Percentiles rank a stretch among this genome's conserved stretches.
Evolutionary conservation across 2,888 invertebrate species (phyloP).

Genomic region (Plebejus melissa): DNA sequence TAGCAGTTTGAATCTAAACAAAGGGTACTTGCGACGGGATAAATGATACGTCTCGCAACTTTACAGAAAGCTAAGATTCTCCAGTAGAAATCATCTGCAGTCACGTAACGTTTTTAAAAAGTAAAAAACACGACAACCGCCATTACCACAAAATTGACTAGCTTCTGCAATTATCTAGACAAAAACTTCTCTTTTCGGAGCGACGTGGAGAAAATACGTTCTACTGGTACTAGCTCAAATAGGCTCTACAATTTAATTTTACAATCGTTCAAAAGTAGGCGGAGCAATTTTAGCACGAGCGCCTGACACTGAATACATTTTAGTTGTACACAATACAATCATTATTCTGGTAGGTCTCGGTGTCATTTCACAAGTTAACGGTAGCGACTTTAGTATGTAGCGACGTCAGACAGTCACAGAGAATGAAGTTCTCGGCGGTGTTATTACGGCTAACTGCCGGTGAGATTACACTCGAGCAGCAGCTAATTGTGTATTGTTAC

Average conservation of each 20-base stretch:
- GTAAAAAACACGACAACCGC: not conserved
- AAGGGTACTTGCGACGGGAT: not conserved
- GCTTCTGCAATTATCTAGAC: constrained; percentile 10
- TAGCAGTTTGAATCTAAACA: too few relatives aligned
- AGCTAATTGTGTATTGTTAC: constrained; percentile 2
- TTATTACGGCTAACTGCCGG: constrained; percentile 10
- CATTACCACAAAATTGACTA: constrained; percentile 19
- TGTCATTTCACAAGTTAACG: not conserved
- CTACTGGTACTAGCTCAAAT: not conserved
- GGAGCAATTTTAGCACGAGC: not conserved
- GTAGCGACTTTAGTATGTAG: not conserved
- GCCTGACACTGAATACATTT: too few relatives aligned
- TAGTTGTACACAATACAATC: too few relatives aligned
- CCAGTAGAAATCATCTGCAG: not conserved
- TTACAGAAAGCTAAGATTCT: not conserved
- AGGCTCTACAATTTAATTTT: not conserved
- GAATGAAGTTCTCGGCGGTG: not conserved
- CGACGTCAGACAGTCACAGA: constrained; percentile 3
- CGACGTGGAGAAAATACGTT: not conserved
- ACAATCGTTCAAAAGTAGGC: not conserved
- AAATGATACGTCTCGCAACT: not conserved
- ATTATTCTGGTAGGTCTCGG: not conserved
- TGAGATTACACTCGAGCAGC: not conserved
- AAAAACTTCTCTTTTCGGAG: constrained; percentile 9
- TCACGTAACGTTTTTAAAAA: constrained; percentile 12